Evolutionary conservation across 2,888 invertebrate genomes (phyloP).

Genomic region (Latrodectus elegans): DNA sequence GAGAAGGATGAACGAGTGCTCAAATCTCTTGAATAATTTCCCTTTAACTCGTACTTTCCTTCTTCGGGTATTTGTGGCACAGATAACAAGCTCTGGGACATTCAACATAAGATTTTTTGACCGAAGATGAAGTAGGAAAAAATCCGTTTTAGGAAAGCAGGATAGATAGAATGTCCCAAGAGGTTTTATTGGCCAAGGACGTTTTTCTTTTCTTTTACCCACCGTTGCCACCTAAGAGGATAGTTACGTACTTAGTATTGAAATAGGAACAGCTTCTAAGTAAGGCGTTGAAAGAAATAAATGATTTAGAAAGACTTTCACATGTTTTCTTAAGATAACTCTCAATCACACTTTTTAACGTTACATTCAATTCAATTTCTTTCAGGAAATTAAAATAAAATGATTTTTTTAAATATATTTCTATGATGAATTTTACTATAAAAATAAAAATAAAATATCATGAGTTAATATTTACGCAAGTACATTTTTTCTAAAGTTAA

Average conservation of each 20-base stretch:
- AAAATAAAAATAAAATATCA: no score
- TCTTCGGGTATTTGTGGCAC: conserved; percentile 60
- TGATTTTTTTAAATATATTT: no score
- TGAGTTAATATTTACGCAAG: no score
- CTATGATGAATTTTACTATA: no score
- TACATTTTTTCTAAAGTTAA: no score
- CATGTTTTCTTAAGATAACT: neutral
- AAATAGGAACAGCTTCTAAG: conserved; percentile 8
- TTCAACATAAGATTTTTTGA: conserved; percentile 26
- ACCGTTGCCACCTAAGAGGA: conserved; percentile 8
- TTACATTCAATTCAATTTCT: no score
- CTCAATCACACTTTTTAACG: neutral
- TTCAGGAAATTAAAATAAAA: no score
- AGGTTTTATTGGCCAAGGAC: conserved; percentile 16
- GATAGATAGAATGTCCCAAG: conserved; percentile 36
- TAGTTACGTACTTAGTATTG: conserved; percentile 26
- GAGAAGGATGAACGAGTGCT: conserved; percentile 26
- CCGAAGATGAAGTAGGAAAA: conserved; percentile 10
- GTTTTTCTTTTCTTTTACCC: neutral
- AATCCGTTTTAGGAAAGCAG: conserved; percentile 19
- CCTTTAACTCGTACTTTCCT: conserved; percentile 58
- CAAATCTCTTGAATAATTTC: conserved; percentile 64
- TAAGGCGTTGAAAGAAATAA: conserved; percentile 25
- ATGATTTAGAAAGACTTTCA: conserved; percentile 29
- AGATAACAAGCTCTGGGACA: conserved; percentile 60